Conservation (phyloP, 2,888 invertebrate genomes). For the Melangyna quadrimaculata region DNA sequence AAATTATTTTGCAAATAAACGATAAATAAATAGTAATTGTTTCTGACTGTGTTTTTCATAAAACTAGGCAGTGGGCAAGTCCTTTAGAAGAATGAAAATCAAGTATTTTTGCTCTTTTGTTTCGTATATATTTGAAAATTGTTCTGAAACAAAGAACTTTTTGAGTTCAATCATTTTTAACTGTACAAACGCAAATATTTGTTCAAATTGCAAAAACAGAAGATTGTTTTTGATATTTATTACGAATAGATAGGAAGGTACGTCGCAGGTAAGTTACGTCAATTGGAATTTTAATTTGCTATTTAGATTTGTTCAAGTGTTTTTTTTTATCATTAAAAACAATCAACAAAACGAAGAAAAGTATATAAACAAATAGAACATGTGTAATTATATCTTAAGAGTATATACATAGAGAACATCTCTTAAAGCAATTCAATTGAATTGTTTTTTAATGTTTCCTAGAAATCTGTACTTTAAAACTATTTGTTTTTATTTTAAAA, state of each 20-base stretch:
- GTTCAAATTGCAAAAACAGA: constrained; percentile 8
- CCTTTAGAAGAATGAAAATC: neutral
- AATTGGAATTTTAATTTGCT: constrained; percentile 6
- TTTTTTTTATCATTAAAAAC: constrained; percentile 21
- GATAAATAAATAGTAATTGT: neutral
- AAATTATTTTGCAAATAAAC: neutral
- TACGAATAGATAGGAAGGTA: no score
- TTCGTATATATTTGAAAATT: neutral
- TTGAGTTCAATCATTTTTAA: neutral
- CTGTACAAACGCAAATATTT: neutral
- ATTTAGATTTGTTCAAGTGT: constrained; percentile 44
- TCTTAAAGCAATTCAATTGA: neutral
- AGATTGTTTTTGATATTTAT: neutral
- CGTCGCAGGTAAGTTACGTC: neutral
- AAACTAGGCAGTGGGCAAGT: no score
- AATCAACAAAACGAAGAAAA: neutral
- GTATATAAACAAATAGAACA: neutral
- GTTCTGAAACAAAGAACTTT: constrained; percentile 4
- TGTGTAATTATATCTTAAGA: neutral
- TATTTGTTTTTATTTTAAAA: no score
- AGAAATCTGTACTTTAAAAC: no score
- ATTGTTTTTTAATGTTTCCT: no score
- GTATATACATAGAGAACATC: neutral
- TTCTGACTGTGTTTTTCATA: neutral
- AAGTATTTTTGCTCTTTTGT: neutral